Conservation (phyloP, 1,140 invertebrate genomes). For the Drosophila sproati region DNA sequence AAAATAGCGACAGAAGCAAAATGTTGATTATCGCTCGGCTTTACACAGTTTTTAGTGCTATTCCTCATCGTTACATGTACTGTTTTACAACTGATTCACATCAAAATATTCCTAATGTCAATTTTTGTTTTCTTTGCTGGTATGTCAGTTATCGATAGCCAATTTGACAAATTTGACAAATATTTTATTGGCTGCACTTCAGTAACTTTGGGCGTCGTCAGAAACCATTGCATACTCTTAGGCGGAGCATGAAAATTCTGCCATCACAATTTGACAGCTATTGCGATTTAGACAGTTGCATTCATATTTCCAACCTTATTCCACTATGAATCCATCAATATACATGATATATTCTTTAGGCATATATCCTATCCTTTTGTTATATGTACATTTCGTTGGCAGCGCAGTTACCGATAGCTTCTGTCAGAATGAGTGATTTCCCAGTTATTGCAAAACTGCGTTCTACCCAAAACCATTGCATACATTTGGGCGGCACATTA, state of each 20-base stretch:
- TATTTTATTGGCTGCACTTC: background rate
- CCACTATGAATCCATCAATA: too few relatives aligned
- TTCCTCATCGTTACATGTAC: slow-evolving; percentile 47
- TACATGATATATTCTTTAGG: too few relatives aligned
- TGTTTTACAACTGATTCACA: slow-evolving; percentile 15
- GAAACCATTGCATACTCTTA: background rate
- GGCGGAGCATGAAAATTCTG: too few relatives aligned
- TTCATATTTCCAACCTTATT: too few relatives aligned
- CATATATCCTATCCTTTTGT: too few relatives aligned
- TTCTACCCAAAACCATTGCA: slow-evolving; percentile 20
- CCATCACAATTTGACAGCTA: too few relatives aligned
- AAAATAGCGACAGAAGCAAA: slow-evolving; percentile 50
- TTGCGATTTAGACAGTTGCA: too few relatives aligned
- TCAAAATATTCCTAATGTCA: slow-evolving; percentile 24
- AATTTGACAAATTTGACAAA: background rate
- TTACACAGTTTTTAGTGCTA: slow-evolving; percentile 65
- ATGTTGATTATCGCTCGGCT: slow-evolving; percentile 65
- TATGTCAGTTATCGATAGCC: slow-evolving; percentile 3
- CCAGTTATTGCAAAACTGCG: background rate
- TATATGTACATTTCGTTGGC: too few relatives aligned
- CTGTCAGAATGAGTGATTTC: background rate
- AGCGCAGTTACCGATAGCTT: too few relatives aligned
- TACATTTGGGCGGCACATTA: slow-evolving; percentile 36
- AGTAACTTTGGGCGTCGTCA: background rate
- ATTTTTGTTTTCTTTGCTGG: background rate